Base-by-base conservation (phyloP, 2,797 vertebrate genomes). In the Acipenser transmontanus region DNA sequence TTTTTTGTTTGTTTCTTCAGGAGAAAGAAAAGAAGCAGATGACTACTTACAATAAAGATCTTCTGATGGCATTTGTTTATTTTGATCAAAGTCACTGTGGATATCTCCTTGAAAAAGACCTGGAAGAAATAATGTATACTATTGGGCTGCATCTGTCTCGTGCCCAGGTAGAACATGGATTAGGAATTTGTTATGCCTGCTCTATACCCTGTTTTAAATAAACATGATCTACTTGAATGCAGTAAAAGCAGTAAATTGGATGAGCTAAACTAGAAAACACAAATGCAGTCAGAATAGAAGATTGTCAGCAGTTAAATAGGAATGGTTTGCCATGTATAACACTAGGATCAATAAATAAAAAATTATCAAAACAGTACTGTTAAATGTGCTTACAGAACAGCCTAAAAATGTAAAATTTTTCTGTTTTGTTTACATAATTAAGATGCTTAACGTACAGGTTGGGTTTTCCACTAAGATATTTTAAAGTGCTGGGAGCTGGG, bases 81-180 rank as follows among this genome's bases (percentile, higher is more conserved):
- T 99, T 99, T 76, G 97, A 99, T 87, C 97, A 99, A 91, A 97
- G 97, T 78, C 97, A 99, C 72, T 98, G 96, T 85, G 95, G 96
- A 48, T 99, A 98, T 71, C 86, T 99, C 70, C 81, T 96, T 78
- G 97, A 99, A 82, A 95, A 96, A 76, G 97, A 99, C 85, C 77
- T 99, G 84, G 97, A 99, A 77, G 97, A 99, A 84, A 98, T 99
- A 68, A 76, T 99, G 59, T 98, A 98, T 82, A 99, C 97, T 1
- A 88, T 98, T 66, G 97, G 97, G 64, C 79, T 99, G 10, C 97
- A 99, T 84, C 90, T 99, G 59, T 99, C 97, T 72, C 91, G 97
- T 13, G 96, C 97, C 84, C 97, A 99, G 95, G 97, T 93, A 74
- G 69, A 34, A 34, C 34, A 3, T 34, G 34, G 34, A 34, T 34